These are phyloP conservation scores for Sciurus niger DNA, from an alignment of 2,113 vertebrate genomes.

Conservation along the genomic window DNA sequence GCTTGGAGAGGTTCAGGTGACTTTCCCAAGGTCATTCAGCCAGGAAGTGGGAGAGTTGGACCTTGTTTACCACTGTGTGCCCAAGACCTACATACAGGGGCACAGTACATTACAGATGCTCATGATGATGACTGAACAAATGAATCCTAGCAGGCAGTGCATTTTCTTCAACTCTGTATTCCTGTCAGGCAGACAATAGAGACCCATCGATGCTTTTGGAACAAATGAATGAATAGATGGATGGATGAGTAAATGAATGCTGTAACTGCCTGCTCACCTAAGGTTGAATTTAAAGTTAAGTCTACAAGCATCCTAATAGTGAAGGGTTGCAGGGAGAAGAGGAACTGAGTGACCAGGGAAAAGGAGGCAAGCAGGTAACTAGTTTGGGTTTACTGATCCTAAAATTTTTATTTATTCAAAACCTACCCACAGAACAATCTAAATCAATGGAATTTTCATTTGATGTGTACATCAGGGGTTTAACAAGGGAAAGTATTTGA, in stretches of 20 bases:
- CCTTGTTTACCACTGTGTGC: constrained; percentile 73
- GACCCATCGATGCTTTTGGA: constrained; percentile 53
- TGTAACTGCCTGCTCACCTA: constrained; percentile 26
- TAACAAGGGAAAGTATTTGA: constrained; percentile 52
- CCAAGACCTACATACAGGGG: neutral
- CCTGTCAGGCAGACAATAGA: constrained; percentile 42
- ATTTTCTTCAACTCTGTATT: neutral
- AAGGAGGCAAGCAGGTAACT: neutral
- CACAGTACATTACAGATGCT: neutral
- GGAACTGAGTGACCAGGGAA: neutral
- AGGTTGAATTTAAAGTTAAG: constrained; percentile 12
- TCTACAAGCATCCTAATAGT: neutral
- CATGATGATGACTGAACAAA: neutral
- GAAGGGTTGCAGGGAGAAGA: neutral
- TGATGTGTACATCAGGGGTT: neutral
- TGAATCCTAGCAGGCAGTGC: constrained; percentile 7
- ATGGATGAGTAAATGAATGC: constrained; percentile 71
- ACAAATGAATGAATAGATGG: constrained; percentile 70
- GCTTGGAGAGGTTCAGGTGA: constrained; percentile 38
- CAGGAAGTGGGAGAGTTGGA: constrained; percentile 63
- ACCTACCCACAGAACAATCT: constrained; percentile 42
- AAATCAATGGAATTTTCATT: constrained; percentile 41
- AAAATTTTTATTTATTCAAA: constrained; percentile 46
- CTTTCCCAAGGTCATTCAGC: constrained; percentile 64
- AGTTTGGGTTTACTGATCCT: constrained; percentile 17